Base-by-base conservation (phyloP, 2,888 invertebrate genomes). In the Euproctis similis region DNA sequence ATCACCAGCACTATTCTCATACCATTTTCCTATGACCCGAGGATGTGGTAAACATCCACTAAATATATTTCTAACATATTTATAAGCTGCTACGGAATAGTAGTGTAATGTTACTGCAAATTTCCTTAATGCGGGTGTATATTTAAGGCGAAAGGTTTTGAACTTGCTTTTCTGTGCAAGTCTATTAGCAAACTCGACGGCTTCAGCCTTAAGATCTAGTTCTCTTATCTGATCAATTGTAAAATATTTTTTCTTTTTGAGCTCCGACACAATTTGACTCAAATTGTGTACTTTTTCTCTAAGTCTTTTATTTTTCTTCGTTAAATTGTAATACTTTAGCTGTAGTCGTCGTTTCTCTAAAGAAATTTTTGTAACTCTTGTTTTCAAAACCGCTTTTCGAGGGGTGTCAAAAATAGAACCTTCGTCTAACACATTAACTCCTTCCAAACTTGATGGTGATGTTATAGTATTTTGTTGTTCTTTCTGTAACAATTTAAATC, bases 101-200 rank as follows among this genome's bases (percentile, higher is more conserved):
- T 26, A 42, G 28, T 47, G 32, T n/a, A 50, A 25, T 2, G 43
- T 37, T 5, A 51, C 29, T 14, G 49, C 46, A 34, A 48, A 51
- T 26, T 38, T 39, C 17, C 46, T 28, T 10, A 48, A 30, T 14
- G 33, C 35, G 16, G 36, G 17, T 25, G 46, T 25, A 25, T 21
- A 21, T 21, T 21, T 21, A 10, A 5, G 9, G 8, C 19, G n/a
- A 19, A 8, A 19, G 8, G 14, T 9, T 13, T 29, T 29, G 13
- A 13, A 9, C 19, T 31, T 31, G 9, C 24, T 26, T 27, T 31
- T 32, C 9, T 25, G 19, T 17, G 8, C 13, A 8, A 29, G 12
- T 18, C 18, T 27, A n/a, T 26, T 19, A 19, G 11, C 6, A 13
- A 28, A 28, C 8, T 31, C 23, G 17, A 26, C 18, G 8, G 25